Evolutionary conservation across 2,797 vertebrate species (phyloP).

Genomic region (Acipenser ruthenus): DNA sequence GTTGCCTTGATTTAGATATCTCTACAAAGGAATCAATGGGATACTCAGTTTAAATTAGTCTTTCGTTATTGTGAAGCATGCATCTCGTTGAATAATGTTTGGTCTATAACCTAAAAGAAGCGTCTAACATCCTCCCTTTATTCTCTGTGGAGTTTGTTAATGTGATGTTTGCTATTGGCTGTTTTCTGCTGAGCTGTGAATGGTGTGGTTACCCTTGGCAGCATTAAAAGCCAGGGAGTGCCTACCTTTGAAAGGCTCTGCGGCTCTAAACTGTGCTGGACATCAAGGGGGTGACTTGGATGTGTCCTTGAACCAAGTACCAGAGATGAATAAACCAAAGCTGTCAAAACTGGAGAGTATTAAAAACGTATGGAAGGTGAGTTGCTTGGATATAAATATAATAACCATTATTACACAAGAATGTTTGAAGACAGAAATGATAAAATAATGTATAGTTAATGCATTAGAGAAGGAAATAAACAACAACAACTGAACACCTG

Average conservation of each 20-base stretch:
- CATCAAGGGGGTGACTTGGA: slow-evolving; percentile 28
- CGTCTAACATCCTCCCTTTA: slow-evolving; percentile 23
- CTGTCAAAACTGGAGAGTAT: slow-evolving; percentile 72
- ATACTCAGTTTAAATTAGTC: too few species aligned
- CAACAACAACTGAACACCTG: too few species aligned
- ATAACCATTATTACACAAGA: too few species aligned
- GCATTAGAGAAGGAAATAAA: too few species aligned
- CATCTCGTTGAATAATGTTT: slow-evolving; percentile 4
- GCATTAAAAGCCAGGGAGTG: slow-evolving; percentile 68
- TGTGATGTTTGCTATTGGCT: slow-evolving; percentile 53
- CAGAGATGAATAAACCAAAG: slow-evolving; percentile 71
- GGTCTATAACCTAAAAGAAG: slow-evolving; percentile 25
- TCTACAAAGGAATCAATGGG: too few species aligned
- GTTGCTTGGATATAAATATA: slow-evolving; percentile 34
- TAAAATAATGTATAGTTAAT: too few species aligned
- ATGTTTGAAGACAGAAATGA: too few species aligned
- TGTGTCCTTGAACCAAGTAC: slow-evolving; percentile 23
- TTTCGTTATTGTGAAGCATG: too few species aligned
- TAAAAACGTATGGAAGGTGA: slow-evolving; percentile 84
- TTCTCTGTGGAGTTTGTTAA: slow-evolving; percentile 42
- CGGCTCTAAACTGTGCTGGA: slow-evolving; percentile 40
- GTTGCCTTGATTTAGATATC: too few species aligned
- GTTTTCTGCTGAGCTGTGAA: slow-evolving; percentile 53
- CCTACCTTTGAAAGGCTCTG: slow-evolving; percentile 60
- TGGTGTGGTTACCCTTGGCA: slow-evolving; percentile 61